phyloP scores from a whole-genome alignment of 2,113 vertebrate species.

The Tyrannus savana region DNA sequence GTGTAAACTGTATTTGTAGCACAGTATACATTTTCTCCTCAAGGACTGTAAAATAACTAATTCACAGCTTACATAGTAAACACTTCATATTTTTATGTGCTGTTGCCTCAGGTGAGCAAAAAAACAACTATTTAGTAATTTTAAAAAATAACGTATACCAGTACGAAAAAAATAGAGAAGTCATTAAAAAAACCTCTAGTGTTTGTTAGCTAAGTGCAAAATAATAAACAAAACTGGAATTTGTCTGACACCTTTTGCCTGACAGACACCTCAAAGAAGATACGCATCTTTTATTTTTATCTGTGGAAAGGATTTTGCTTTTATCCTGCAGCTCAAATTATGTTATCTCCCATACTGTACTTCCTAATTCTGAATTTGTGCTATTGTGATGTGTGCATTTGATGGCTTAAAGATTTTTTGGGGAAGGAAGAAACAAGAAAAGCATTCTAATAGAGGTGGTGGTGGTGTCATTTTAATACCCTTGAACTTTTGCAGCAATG shows the following conservation, averaged over 20 bases:
- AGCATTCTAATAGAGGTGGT: rapidly evolving
- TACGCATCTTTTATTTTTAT: not conserved
- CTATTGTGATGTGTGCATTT: not conserved
- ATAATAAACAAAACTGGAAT: constrained; percentile 19
- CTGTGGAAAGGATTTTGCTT: not conserved
- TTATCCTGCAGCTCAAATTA: not conserved
- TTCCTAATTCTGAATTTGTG: not conserved
- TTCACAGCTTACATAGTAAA: not conserved
- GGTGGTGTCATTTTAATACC: not conserved
- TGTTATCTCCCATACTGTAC: not conserved
- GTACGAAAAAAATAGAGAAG: not conserved
- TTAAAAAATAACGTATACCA: not conserved
- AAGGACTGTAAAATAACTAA: not conserved
- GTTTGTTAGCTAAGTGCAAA: not conserved
- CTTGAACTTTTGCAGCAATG: not conserved
- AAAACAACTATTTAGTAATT: not conserved
- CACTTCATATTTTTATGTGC: not conserved
- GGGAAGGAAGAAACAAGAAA: not conserved
- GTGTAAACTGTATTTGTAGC: not conserved
- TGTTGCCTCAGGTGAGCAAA: not conserved
- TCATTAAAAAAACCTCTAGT: not conserved
- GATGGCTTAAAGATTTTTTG: not conserved
- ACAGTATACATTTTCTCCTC: not conserved
- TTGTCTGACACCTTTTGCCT: constrained; percentile 14
- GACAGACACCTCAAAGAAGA: not conserved